Base-by-base conservation (phyloP, 2,113 vertebrate species). In the Dolichallabes microphthalmus region DNA sequence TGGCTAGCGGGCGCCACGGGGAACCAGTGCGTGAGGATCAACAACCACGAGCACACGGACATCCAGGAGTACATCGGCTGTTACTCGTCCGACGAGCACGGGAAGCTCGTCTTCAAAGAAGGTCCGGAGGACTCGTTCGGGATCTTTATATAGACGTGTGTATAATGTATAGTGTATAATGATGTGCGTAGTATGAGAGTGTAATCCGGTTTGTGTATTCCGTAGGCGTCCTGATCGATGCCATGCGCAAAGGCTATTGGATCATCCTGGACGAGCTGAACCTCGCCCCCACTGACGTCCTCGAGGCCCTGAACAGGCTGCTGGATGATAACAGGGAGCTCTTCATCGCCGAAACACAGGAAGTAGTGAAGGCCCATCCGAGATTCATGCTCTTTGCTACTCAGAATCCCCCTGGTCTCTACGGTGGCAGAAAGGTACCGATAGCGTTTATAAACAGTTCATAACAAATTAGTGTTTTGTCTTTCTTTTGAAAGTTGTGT, bases 21-120 rank as follows among this genome's bases (percentile, higher is more conserved):
- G 20, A 99, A 99, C 93, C 96, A 98, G 39, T 99, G 97, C 82
- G 96, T 99, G 61, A 94, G 98, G 63, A 99, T 99, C 92, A 99
- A 99, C 88, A 99, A 99, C 90, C 98, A 99, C 0, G 98, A 99
- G 85, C 98, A 99, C 91, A 99, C 98, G 0, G 98, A 99, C 90
- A 98, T 99, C 91, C 98, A 99, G 88, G 98, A 99, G 71, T 99
- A 99, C 90, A 96, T 99, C 57, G 98, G 98, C 88, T 99, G 98
- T 90, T 99, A 99, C 15, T 97, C 97, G 0, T 98, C 98, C 0
- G 95, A 97, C n/a, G 88, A 95, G 55, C 91, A 93, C 3, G 98
- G 98, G 80, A 98, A 97, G 87, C 83, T 99, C 88, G 89, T 96
- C 17, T 99, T 99, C 92, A 97, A 96, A 89, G 98, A 99, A 96